Percentiles rank a stretch among this genome's conserved stretches.
These are phyloP conservation scores for Burhinus oedicnemus DNA, from an alignment of 2,113 vertebrate species.

Conservation along the genomic window DNA sequence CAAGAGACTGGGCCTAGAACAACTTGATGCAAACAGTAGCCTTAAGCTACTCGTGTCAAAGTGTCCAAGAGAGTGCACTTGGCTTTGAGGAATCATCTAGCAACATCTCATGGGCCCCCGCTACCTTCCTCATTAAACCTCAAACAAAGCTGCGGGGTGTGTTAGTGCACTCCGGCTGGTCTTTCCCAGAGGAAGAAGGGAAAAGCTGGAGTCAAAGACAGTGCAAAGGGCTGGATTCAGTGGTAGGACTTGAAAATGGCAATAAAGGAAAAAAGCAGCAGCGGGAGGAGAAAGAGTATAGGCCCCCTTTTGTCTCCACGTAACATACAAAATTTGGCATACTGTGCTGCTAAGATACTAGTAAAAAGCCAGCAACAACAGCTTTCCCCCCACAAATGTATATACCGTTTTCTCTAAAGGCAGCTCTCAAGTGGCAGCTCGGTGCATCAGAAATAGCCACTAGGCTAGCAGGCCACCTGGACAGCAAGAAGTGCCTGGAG, in stretches of 20 bases:
- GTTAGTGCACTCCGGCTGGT: not conserved
- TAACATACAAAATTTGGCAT: not conserved
- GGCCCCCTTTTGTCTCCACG: not conserved
- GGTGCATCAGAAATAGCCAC: not conserved
- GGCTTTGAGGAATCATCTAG: slow-evolving; percentile 54
- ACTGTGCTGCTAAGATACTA: not conserved
- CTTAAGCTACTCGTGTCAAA: slow-evolving; percentile 35
- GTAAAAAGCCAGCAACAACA: not conserved
- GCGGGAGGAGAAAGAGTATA: not conserved
- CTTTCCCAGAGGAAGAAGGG: not conserved
- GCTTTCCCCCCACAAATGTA: not conserved
- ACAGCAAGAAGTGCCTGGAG: not conserved
- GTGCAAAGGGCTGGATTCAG: slow-evolving; percentile 28
- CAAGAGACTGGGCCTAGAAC: slow-evolving; percentile 8
- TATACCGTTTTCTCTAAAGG: not conserved
- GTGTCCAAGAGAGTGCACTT: slow-evolving; percentile 40
- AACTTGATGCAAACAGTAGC: slow-evolving; percentile 43
- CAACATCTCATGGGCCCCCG: not conserved
- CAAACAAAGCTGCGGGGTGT: not conserved
- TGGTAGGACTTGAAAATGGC: not conserved
- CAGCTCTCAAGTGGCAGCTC: not conserved
- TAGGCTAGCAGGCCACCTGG: not conserved
- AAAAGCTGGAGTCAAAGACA: slow-evolving; percentile 42
- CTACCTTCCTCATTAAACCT: slow-evolving; percentile 66
- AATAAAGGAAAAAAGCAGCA: not conserved